Evolutionary conservation across 1,140 invertebrate species (phyloP), one percentile per base, ranked within the genome.

Genomic region (Drosophila lowei): DNA sequence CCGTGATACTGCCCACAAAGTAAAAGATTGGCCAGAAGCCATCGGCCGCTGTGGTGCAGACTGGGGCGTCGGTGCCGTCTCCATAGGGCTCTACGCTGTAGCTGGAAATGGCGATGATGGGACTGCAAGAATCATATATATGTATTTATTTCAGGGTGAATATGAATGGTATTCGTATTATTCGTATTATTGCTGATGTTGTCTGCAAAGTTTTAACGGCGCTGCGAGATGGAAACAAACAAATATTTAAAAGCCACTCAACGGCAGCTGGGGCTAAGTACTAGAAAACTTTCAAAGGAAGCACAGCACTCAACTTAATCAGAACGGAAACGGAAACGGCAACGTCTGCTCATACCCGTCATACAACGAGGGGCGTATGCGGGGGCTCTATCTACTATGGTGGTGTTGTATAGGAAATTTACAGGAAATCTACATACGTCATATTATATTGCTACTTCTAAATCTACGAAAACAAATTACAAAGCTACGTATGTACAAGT

Each of bases 21-120:
- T 96, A 98, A 15, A 94, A 90, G 11, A 94, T 94, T 34, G 95
- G 93, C 95, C 96, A 96, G 70, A 94, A 93, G 15, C 93, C 93
- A 76, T 95, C 93, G 0, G 95, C 95, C 74, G 94, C 93, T 0
- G 95, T 97, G 46, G 95, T 92, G 91, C 97, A 98, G 6, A 94
- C 94, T 1, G 95, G 94, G 2, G 95, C 90, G 21, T 85, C 83
- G 1, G 94, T 93, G 44, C 95, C 95, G 72, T 97, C 95, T 57
- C 93, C 92, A 89, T 96, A 96, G 28, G 93, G 90, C 73, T 94
- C 94, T 56, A 94, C 91, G n/a, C 93, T 92, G 92, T 95, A 96
- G 43, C 94, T 94, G 1, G 95, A 94, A 65, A 97, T 95, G 67
- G 93, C 93, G 66, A 97, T 92, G 72, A 97, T 96, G 18, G 96